Evolutionary conservation across 2,113 vertebrate genomes (phyloP), one percentile per base, ranked within the genome.

Genomic region (Mionectes macconnelli): DNA sequence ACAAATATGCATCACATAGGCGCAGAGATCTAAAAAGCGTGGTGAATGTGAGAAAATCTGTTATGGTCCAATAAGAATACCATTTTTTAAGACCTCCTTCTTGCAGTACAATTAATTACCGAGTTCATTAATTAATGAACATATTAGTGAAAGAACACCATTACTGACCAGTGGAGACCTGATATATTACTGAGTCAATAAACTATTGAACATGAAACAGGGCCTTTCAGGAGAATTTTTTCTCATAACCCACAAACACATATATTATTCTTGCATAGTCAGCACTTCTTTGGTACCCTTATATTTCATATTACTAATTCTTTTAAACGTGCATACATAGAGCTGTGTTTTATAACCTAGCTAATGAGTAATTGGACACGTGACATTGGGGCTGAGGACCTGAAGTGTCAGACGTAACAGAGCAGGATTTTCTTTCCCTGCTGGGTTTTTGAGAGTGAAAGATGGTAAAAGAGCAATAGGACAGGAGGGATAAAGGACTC

Each of bases 41-140:
- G 39, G n/a, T 64, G 63, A 77, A 87, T 25, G 13, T 56, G 21
- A 76, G 45, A 78, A 94, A 92, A 62, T 33, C 27, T 81, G 66
- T 85, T 21, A 59, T 50, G 39, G 19, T 79, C 90, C 63, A 89
- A 17, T 66, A 92, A 83, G 84, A 97, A 82, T 53, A 56, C 44
- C 19, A 17, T 85, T 50, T 72, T 80, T 27, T 92, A 87, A 64
- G 45, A 19, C 31, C n/a, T 94, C 53, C 42, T 93, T 87, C 64
- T 95, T 80, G 78, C 66, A 81, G 69, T 86, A 53, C 85, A 97
- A 87, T 98, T 96, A 97, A 96, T 82, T 97, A 95, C 28, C 56
- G 47, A 97, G 91, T 97, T 98, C 87, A 96, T 97, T 98, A 97
- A 97, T 97, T 98, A 97, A 96, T 97, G 93, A 97, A 96, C 90